phyloP scores from a whole-genome alignment of 2,888 invertebrate genomes.

The Pimpla rufipes region DNA sequence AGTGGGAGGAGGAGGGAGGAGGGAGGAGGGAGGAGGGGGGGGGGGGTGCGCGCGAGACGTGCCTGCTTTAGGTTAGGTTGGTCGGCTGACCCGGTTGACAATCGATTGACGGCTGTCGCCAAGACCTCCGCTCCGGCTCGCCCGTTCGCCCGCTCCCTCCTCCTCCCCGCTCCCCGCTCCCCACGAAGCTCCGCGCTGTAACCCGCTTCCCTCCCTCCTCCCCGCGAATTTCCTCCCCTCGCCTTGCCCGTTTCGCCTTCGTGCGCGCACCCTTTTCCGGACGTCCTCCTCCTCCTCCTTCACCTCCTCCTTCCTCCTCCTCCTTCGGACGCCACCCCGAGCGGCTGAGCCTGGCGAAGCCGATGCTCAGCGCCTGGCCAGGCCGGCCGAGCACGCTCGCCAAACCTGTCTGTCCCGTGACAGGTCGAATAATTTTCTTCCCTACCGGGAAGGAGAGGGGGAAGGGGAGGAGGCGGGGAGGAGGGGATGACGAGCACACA shows the following conservation, averaged over 20 bases:
- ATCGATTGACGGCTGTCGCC: slow-evolving; percentile 86
- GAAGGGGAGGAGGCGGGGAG: slow-evolving; percentile 43
- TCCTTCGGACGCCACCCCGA: slow-evolving; percentile 74
- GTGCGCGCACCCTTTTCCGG: slow-evolving; percentile 69
- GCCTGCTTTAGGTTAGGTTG: slow-evolving; percentile 81
- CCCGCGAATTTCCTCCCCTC: slow-evolving; percentile 71
- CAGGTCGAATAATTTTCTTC: slow-evolving; percentile 74
- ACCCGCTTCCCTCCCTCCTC: slow-evolving; percentile 66
- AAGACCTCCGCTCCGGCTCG: slow-evolving; percentile 82
- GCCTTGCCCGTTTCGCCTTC: slow-evolving; percentile 68
- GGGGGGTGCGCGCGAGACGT: slow-evolving; percentile 69
- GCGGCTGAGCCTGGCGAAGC: slow-evolving; percentile 77
- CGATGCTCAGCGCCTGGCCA: too few species aligned
- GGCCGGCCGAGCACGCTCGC: slow-evolving; percentile 38
- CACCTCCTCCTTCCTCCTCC: too few species aligned
- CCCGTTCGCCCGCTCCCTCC: slow-evolving; percentile 46
- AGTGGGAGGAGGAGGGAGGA: not conserved
- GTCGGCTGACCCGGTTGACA: slow-evolving; percentile 85
- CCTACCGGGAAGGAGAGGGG: slow-evolving; percentile 69
- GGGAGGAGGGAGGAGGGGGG: not conserved
- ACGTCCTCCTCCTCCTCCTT: slow-evolving; percentile 72
- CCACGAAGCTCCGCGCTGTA: slow-evolving; percentile 62
- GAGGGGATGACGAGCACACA: slow-evolving; percentile 5
- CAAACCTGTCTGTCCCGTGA: slow-evolving; percentile 77
- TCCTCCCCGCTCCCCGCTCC: slow-evolving; percentile 19